Conservation (phyloP, 2,888 invertebrate species). For the Caenorhabditis uteleia region DNA sequence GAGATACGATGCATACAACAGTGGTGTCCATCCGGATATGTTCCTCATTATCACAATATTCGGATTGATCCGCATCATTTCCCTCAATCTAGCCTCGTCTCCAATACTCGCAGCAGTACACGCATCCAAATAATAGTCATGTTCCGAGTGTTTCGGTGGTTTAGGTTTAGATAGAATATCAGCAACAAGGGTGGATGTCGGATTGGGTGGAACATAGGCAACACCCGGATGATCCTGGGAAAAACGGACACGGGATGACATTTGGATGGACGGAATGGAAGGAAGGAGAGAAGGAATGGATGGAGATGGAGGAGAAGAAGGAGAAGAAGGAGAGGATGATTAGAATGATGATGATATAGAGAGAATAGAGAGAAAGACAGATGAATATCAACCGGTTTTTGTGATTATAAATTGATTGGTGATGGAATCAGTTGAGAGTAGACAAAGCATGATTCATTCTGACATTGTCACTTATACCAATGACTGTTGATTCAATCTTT, state of each 20-base stretch:
- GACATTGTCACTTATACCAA: too few relatives aligned
- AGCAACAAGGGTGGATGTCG: conserved; percentile 10
- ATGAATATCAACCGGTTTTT: too few relatives aligned
- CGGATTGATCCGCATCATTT: conserved; percentile 22
- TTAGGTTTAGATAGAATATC: conserved; percentile 38
- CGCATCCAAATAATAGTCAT: conserved; percentile 46
- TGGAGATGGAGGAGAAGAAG: too few relatives aligned
- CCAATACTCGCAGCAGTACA: conserved; percentile 57
- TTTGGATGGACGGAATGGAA: conserved; percentile 13
- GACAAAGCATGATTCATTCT: too few relatives aligned
- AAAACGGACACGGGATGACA: conserved; percentile 47
- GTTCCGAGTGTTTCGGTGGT: conserved; percentile 27
- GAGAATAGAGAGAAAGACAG: too few relatives aligned
- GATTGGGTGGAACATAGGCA: conserved; percentile 39
- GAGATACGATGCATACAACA: conserved; percentile 94
- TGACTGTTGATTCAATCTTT: too few relatives aligned
- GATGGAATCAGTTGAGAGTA: too few relatives aligned
- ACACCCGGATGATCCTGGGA: conserved; percentile 45
- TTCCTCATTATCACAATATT: conserved; percentile 28
- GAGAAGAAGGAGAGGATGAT: too few relatives aligned
- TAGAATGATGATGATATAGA: too few relatives aligned
- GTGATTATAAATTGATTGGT: too few relatives aligned
- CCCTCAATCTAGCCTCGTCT: conserved; percentile 37
- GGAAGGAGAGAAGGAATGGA: too few relatives aligned
- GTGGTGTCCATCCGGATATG: conserved; percentile 87